Conservation (phyloP, 2,888 invertebrate genomes). For the Agrochola litura region DNA sequence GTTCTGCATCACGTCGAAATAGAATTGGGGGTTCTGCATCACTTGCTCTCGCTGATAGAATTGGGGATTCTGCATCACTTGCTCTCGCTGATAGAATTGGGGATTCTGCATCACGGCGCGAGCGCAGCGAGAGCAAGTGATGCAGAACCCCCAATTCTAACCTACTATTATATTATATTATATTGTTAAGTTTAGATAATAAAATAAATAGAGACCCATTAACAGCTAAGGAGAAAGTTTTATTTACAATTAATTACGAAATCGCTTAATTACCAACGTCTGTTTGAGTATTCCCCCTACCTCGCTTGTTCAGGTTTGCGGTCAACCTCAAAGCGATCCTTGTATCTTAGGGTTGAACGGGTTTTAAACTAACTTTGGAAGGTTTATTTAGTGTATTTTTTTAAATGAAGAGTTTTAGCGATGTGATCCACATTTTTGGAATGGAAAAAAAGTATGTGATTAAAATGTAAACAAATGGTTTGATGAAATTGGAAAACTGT, state of each 20-base stretch:
- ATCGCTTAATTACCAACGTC: slow-evolving; percentile 42
- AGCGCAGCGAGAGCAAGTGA: too few species aligned
- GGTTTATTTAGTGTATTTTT: background rate
- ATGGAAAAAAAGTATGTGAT: background rate
- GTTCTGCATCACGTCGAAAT: too few species aligned
- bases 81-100: too few species aligned
- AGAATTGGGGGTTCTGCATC: too few species aligned
- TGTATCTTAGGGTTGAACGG: slow-evolving; percentile 23
- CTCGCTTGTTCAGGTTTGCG: slow-evolving; percentile 42
- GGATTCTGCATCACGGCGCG: too few species aligned
- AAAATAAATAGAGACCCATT: background rate
- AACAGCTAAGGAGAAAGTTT: slow-evolving; percentile 6
- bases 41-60: too few species aligned
- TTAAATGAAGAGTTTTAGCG: background rate
- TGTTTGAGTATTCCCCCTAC: slow-evolving; percentile 30
- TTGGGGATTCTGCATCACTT: too few species aligned
- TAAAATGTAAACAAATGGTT: background rate
- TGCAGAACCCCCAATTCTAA: too few species aligned
- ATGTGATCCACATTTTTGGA: background rate
- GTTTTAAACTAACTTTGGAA: slow-evolving; percentile 27
- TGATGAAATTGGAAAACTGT: background rate
- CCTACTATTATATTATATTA: too few species aligned
- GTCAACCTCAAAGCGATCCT: slow-evolving; percentile 47
- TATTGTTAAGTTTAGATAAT: too few species aligned
- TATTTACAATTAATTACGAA: slow-evolving; percentile 33